Evolutionary conservation across 2,797 vertebrate species (phyloP), one percentile per base, ranked within the genome.

Genomic region (Pipistrellus pygmaeus): DNA sequence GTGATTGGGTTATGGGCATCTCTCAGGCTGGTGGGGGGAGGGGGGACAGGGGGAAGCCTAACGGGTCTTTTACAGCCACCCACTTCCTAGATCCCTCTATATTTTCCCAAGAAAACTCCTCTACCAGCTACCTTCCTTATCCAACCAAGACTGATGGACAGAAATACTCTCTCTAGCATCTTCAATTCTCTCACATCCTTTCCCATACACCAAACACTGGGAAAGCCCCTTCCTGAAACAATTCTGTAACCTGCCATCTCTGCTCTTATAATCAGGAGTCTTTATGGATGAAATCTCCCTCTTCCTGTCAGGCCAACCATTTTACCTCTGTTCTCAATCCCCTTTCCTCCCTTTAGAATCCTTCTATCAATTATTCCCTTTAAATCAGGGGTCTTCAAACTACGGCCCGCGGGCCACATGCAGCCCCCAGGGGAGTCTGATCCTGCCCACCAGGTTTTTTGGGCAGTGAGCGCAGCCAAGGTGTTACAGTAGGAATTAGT

Each of bases 361-460:
- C 32, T 13, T 60, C 62, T 83, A 75, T 32, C 82, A 83, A 83
- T 53, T 73, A 53, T 32, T 84, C 38, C 60, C 69, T 91, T 73
- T 85, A 73, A 23, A 69, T 73, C 51, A n/a, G n/a, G n/a, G n/a
- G n/a, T n/a, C n/a, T n/a, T n/a, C n/a, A n/a, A n/a, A n/a, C n/a
- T n/a, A n/a, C n/a, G n/a, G n/a, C n/a, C n/a, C n/a, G n/a, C n/a
- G n/a, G n/a, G n/a, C n/a, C n/a, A n/a, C n/a, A n/a, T n/a, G n/a
- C n/a, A n/a, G n/a, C n/a, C n/a, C n/a, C n/a, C n/a, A n/a, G n/a
- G n/a, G n/a, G n/a, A n/a, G n/a, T n/a, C n/a, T n/a, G n/a, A n/a
- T n/a, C n/a, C n/a, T n/a, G n/a, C n/a, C n/a, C n/a, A n/a, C n/a
- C n/a, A n/a, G n/a, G n/a, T n/a, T n/a, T n/a, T n/a, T n/a, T n/a